phyloP scores from a whole-genome alignment of 2,888 invertebrate species.

The Leptopilina drosophilae region DNA sequence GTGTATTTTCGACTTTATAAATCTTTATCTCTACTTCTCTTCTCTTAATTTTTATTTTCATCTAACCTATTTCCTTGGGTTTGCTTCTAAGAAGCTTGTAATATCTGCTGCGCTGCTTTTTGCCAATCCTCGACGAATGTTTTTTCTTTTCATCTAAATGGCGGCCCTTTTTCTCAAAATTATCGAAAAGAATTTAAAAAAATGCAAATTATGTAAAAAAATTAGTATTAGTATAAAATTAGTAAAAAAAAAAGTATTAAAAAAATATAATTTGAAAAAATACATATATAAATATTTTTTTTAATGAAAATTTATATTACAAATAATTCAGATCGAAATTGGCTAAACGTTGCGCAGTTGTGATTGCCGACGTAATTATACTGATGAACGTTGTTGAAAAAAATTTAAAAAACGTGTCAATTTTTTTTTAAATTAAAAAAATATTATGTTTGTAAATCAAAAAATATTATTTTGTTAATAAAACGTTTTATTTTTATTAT shows the following conservation, averaged over 20 bases:
- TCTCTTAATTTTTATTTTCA: constrained; percentile 46
- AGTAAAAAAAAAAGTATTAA: background rate
- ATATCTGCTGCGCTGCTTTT: constrained; percentile 75
- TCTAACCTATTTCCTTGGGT: constrained; percentile 66
- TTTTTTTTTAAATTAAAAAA: background rate
- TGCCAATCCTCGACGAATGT: constrained; percentile 71
- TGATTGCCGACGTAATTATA: constrained; percentile 64
- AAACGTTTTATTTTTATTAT: too few relatives aligned
- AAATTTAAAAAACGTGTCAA: background rate
- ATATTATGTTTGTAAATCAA: too few relatives aligned
- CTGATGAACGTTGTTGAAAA: constrained; percentile 23
- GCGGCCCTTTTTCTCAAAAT: constrained; percentile 14
- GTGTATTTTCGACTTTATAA: constrained; percentile 24
- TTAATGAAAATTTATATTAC: background rate
- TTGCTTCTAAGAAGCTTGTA: constrained; percentile 73
- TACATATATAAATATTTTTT: background rate
- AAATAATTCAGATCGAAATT: constrained; percentile 60
- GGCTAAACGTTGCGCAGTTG: constrained; percentile 76
- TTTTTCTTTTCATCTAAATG: constrained; percentile 55
- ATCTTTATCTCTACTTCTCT: constrained; percentile 51
- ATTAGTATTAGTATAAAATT: too few relatives aligned
- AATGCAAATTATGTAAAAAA: too few relatives aligned
- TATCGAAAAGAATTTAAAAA: constrained; percentile 29
- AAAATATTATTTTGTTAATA: too few relatives aligned
- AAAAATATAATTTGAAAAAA: background rate